Conservation (phyloP, 2,888 invertebrate species). For the Drosophila lacicola region DNA sequence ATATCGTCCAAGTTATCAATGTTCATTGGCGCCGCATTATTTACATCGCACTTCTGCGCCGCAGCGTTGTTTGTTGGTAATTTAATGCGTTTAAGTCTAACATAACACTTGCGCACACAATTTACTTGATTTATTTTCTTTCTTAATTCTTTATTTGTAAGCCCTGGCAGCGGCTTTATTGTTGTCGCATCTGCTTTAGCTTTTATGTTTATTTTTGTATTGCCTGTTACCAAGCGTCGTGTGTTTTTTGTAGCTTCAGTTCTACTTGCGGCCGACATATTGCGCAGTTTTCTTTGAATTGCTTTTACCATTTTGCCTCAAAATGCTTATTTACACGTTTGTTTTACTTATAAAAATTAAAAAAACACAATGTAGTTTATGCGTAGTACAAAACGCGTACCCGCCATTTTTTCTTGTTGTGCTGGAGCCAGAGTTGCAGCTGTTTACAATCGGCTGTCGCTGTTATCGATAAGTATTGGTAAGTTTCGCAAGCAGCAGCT, state of each 20-base stretch:
- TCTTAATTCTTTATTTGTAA: background rate
- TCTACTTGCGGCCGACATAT: background rate
- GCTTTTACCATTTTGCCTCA: slow-evolving; percentile 44
- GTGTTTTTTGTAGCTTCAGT: background rate
- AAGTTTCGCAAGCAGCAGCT: slow-evolving; percentile 57
- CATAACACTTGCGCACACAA: slow-evolving; percentile 37
- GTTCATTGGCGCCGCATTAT: background rate
- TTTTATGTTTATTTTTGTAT: background rate
- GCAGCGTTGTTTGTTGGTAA: background rate
- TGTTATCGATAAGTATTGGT: slow-evolving; percentile 47
- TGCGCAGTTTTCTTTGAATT: background rate
- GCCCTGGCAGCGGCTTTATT: background rate
- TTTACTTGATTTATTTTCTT: background rate
- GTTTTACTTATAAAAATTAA: background rate
- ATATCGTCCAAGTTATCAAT: background rate
- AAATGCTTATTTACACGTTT: background rate
- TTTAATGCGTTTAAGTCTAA: slow-evolving; percentile 46
- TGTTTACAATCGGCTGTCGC: slow-evolving; percentile 9
- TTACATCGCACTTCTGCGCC: background rate
- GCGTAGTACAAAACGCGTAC: background rate
- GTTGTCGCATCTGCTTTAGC: background rate
- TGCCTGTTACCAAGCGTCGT: background rate
- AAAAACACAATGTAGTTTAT: background rate
- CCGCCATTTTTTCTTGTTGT: slow-evolving; percentile 45
- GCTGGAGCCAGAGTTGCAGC: slow-evolving; percentile 24